Base-by-base conservation (phyloP, 2,888 invertebrate species). In the Tiphia femorata region DNA sequence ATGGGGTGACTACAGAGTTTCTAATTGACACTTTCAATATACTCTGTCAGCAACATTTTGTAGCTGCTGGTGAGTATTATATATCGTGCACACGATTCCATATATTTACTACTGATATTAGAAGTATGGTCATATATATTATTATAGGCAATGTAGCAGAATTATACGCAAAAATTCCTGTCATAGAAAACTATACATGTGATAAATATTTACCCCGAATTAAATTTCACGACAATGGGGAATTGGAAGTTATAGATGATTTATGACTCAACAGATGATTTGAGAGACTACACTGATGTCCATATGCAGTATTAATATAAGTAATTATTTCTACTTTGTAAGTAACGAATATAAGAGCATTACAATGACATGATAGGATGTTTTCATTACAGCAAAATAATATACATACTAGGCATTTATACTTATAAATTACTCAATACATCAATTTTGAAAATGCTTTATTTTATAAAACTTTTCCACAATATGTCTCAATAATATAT, bases 161-260 rank as follows among this genome's bases (percentile, higher is more conserved):
- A 40, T 53, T 80, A 23, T 67, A 76, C 10, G 19, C 30, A 2
- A 67, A 70, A 43, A 71, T 76, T 10, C 19, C 42, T 2, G 12
- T 59, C 27, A 54, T 79, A 56, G 35, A 16, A 43, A 35, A 37
- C 0, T 41, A 49, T 3, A 0, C 1, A 1, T 53, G 6, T 0
- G 77, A 79, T 29, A 67, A 52, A 38, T 68, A 61, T 49, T 66
- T 80, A 17, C 77, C 77, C 4, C 67, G 72, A 43, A 43, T 80
- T 3, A 21, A 40, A n/a, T n/a, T n/a, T n/a, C 78, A 74, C 47
- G 25, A 44, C 7, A 25, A 74, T 14, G 55, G 56, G 3, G 50
- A 49, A 12, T 33, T 70, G 10, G 1, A 40, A 25, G n/a, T 67
- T 29, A 3, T 59, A 27, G 37, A 53, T 17, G 10, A 49, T 29